phyloP scores from a whole-genome alignment of 2,888 invertebrate species.

The Hermodice carunculata region DNA sequence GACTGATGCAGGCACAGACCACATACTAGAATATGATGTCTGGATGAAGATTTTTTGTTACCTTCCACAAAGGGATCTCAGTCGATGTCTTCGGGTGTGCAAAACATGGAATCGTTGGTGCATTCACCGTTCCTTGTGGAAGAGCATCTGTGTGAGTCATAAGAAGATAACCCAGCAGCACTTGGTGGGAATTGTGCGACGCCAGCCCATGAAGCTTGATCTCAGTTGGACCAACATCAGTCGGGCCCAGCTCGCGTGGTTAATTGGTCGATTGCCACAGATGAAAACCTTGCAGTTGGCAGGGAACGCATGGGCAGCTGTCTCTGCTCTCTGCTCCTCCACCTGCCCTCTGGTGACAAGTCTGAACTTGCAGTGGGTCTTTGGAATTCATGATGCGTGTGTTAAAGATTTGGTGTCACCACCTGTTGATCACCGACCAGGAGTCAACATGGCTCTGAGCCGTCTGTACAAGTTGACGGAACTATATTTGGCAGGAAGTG shows the following conservation, averaged over 20 bases:
- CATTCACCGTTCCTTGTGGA: conserved; percentile 88
- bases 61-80: conserved; percentile 72
- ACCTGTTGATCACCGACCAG: conserved; percentile 86
- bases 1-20: conserved; percentile 45
- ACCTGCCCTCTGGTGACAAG: conserved; percentile 81
- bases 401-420: conserved; percentile 88
- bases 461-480: conserved; percentile 83
- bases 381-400: conserved; percentile 86
- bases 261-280: conserved; percentile 87
- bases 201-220: conserved; percentile 87
- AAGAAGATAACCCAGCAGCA: conserved; percentile 24
- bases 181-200: conserved; percentile 80
- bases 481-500: conserved; percentile 86
- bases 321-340: conserved; percentile 84
- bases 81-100: conserved; percentile 81
- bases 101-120: conserved; percentile 89
- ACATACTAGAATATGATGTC: conserved; percentile 58
- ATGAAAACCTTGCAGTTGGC: conserved; percentile 85
- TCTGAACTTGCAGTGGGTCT: conserved; percentile 88
- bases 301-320: conserved; percentile 78
- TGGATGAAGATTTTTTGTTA: conserved; percentile 70
- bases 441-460: conserved; percentile 79
- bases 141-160: conserved; percentile 79
- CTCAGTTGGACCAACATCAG: conserved; percentile 92
- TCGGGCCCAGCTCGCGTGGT: conserved; percentile 90